Evolutionary conservation across 2,797 vertebrate species (phyloP).

Genomic region (Potorous gilbertii): DNA sequence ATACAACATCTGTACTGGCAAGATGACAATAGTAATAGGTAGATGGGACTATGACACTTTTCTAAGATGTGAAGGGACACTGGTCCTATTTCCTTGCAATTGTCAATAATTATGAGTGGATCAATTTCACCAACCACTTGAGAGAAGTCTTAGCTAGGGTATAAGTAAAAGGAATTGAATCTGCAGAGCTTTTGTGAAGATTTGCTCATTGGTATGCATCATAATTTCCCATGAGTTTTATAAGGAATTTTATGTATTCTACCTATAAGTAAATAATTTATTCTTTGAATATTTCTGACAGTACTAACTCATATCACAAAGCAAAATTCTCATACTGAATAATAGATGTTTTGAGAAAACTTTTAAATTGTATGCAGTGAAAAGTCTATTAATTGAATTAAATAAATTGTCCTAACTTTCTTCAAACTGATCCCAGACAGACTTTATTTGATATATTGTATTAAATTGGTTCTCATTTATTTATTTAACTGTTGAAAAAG

Average conservation of each 20-base stretch:
- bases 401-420: neutral
- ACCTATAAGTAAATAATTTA: neutral
- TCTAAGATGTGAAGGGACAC: neutral
- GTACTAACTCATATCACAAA: neutral
- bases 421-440: neutral
- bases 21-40: neutral
- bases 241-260: neutral
- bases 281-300: neutral
- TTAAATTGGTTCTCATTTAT: neutral
- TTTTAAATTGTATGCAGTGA: neutral
- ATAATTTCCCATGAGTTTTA: neutral
- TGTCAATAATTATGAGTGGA: neutral
- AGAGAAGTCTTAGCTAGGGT: neutral
- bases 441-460: neutral
- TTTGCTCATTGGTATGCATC: neutral
- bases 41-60: neutral
- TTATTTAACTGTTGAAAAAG: neutral
- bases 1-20: neutral
- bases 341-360: neutral
- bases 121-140: neutral
- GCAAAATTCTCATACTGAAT: neutral
- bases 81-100: neutral
- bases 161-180: neutral
- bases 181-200: neutral
- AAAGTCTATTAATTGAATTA: neutral